These are phyloP conservation scores for Zaprionus capensis DNA, from an alignment of 1,140 invertebrate genomes.

Conservation along the genomic window DNA sequence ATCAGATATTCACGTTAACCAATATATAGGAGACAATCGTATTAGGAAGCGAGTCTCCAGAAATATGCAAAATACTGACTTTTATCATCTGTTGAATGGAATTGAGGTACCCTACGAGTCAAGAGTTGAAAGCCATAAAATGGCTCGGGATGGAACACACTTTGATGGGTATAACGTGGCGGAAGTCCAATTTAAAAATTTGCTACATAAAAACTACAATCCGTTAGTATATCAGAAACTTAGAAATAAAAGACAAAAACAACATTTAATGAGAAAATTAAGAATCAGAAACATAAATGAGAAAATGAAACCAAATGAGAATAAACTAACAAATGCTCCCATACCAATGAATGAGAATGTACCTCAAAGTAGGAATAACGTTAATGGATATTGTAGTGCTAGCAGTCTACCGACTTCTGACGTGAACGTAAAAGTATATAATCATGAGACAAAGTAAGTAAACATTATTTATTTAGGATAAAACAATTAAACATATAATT, in stretches of 20 bases:
- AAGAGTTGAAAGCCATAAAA: neutral
- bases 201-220: neutral
- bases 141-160: neutral
- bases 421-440: neutral
- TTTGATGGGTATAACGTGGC: neutral
- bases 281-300: neutral
- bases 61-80: neutral
- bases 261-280: constrained; percentile 1
- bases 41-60: neutral
- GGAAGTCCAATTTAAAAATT: neutral
- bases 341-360: neutral
- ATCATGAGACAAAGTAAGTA: neutral
- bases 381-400: neutral
- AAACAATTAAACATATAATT: neutral
- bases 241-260: neutral
- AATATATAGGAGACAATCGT: neutral
- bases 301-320: neutral
- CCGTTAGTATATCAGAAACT: neutral
- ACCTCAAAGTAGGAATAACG: neutral
- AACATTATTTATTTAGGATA: neutral
- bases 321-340: neutral
- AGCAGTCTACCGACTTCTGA: neutral
- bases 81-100: neutral
- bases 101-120: neutral
- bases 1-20: neutral